Conservation (phyloP, 1,140 invertebrate genomes). For the Ruditapes philippinarum region DNA sequence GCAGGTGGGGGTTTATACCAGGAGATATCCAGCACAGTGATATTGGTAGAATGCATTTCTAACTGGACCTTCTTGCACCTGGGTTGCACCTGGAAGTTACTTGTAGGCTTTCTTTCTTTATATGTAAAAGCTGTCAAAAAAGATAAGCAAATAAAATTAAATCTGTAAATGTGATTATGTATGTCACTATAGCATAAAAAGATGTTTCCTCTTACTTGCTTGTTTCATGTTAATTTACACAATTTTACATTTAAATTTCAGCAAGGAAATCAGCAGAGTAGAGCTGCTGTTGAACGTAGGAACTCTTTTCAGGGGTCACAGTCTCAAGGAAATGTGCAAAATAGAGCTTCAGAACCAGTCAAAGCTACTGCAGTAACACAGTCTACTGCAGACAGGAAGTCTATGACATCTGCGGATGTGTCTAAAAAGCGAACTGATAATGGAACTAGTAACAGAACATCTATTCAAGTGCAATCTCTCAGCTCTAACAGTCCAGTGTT, state of each 20-base stretch:
- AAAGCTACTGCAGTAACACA: slow-evolving; percentile 2
- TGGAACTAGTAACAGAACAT: neutral
- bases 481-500: neutral
- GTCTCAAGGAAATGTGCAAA: neutral
- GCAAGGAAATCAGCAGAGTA: slow-evolving; percentile 71
- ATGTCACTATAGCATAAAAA: too few species aligned
- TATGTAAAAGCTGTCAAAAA: too few species aligned
- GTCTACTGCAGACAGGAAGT: neutral
- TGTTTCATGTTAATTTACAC: too few species aligned
- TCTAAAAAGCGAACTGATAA: neutral
- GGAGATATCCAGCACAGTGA: too few species aligned
- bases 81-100: too few species aligned
- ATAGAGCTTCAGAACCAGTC: slow-evolving; percentile 28
- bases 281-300: neutral
- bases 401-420: neutral
- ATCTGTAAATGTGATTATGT: too few species aligned
- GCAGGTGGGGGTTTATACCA: too few species aligned
- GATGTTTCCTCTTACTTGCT: too few species aligned
- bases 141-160: too few species aligned
- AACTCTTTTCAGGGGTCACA: slow-evolving; percentile 22
- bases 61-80: too few species aligned
- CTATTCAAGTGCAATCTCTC: slow-evolving; percentile 39
- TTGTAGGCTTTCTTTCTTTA: too few species aligned
- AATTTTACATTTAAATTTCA: slow-evolving; percentile 32
- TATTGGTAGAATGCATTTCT: too few species aligned